A percentile compares a stretch with the other conserved stretches of the same genome.
Evolutionary conservation across 2,888 invertebrate genomes (phyloP).

Genomic region (Heteromyza rotundicornis): DNA sequence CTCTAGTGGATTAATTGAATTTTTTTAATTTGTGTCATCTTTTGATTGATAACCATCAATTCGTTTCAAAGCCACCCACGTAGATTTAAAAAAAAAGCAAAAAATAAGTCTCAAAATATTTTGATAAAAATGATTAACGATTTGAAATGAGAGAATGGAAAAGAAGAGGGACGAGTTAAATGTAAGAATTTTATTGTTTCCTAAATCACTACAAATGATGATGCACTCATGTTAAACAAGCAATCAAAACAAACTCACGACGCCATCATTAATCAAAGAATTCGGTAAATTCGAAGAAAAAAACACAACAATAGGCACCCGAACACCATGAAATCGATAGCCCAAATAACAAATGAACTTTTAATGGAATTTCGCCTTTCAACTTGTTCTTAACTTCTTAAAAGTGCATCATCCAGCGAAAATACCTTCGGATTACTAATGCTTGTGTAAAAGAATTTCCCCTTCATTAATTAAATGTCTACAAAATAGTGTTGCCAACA

Average conservation of each 20-base stretch:
- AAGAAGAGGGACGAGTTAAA: no score
- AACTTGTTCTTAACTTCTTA: no score
- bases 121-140: neutral
- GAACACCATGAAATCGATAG: conserved; percentile 1
- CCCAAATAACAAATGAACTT: neutral
- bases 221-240: conserved; percentile 14
- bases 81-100: neutral
- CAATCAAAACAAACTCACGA: conserved; percentile 18
- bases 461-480: conserved; percentile 6
- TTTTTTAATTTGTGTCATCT: no score
- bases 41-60: no score
- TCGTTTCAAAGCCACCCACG: neutral
- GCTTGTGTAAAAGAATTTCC: neutral
- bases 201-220: no score
- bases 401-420: no score
- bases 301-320: neutral
- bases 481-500: conserved; percentile 2
- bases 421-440: neutral
- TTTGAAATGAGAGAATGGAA: no score
- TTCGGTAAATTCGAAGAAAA: neutral
- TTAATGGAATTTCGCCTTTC: neutral
- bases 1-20: no score
- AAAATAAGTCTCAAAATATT: neutral
- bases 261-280: conserved; percentile 17
- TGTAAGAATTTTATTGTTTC: no score